These are phyloP conservation scores for Chunga burmeisteri DNA, from an alignment of 2,113 vertebrate species.

Conservation along the genomic window DNA sequence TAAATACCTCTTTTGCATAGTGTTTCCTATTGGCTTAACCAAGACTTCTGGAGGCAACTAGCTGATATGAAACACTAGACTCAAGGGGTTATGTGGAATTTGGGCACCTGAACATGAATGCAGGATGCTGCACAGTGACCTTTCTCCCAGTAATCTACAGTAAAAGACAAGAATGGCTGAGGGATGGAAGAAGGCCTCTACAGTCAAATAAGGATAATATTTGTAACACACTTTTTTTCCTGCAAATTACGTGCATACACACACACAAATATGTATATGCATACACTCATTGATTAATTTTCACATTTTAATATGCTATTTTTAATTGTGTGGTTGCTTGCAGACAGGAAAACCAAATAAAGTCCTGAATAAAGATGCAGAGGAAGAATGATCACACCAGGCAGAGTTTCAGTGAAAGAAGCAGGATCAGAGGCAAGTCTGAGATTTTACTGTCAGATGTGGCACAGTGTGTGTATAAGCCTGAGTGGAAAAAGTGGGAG, in stretches of 20 bases:
- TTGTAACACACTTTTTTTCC: not conserved
- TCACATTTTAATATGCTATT: not conserved
- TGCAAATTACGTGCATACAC: not conserved
- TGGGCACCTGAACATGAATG: not conserved
- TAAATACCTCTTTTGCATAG: not conserved
- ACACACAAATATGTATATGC: rapidly evolving
- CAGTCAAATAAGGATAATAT: not conserved
- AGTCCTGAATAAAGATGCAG: not conserved
- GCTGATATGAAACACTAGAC: not conserved
- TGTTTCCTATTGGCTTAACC: not conserved
- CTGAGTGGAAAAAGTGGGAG: not conserved
- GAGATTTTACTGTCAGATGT: not conserved
- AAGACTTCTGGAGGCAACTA: not conserved
- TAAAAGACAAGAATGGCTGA: not conserved
- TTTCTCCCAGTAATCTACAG: not conserved
- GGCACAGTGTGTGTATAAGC: not conserved
- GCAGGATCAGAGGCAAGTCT: not conserved
- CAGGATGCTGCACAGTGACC: not conserved
- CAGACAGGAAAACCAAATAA: not conserved
- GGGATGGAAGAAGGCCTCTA: not conserved
- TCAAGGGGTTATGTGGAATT: not conserved
- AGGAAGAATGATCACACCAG: not conserved
- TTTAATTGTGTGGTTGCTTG: not conserved
- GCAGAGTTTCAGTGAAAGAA: not conserved
- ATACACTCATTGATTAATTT: not conserved